Evolutionary conservation across 2,113 vertebrate genomes (phyloP).

Genomic region (Burhinus oedicnemus): DNA sequence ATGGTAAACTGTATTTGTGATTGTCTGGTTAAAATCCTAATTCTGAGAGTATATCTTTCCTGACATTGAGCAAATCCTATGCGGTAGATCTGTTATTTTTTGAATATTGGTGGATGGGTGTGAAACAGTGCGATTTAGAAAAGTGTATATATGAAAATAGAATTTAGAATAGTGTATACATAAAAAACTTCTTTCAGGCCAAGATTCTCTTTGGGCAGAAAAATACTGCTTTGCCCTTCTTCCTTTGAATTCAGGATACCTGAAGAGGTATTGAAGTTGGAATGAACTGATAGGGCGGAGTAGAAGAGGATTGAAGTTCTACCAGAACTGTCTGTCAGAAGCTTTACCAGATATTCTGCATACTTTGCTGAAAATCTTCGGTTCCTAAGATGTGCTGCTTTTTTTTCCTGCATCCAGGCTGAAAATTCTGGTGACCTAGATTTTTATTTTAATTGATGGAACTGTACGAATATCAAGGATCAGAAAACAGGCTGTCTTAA

Average conservation of each 20-base stretch:
- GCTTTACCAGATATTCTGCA: neutral
- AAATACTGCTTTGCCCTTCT: neutral
- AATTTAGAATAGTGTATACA: neutral
- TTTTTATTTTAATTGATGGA: slow-evolving; percentile 52
- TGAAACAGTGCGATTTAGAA: neutral
- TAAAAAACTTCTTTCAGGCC: neutral
- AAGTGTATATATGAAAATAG: neutral
- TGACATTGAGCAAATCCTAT: neutral
- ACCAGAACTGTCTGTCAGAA: neutral
- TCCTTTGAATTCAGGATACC: neutral
- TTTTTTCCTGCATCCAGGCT: slow-evolving; percentile 2
- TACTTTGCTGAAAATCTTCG: slow-evolving; percentile 7
- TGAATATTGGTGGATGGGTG: neutral
- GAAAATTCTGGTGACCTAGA: slow-evolving; percentile 45
- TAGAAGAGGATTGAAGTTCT: neutral
- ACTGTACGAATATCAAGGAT: slow-evolving; percentile 8
- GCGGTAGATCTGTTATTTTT: neutral
- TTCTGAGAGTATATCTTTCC: neutral
- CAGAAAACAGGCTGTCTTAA: slow-evolving; percentile 20
- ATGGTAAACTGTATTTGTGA: neutral
- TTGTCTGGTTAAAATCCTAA: neutral
- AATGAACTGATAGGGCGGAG: neutral
- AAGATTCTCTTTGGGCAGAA: neutral
- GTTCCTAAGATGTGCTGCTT: neutral
- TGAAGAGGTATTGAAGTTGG: neutral